Base-by-base conservation (phyloP, 2,797 vertebrate genomes). In the Sarcophilus harrisii region DNA sequence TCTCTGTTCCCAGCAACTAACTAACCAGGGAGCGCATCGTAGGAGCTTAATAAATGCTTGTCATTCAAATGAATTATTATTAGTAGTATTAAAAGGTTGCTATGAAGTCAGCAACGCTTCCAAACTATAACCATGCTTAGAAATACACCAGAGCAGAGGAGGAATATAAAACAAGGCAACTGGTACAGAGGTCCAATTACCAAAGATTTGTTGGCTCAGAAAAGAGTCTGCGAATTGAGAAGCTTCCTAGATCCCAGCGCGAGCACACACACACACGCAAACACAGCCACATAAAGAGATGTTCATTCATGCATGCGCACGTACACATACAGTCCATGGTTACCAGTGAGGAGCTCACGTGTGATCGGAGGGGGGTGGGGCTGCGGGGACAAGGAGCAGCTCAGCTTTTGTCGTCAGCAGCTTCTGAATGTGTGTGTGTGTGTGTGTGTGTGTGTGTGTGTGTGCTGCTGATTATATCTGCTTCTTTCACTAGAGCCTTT, bases 171-270 rank as follows among this genome's bases (percentile, higher is more conserved):
- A 81, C 73, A 27, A 81, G 73, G 73, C 73, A 87, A 87, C 73
- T 87, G 73, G 38, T 87, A 27, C 73, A 49, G 73, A 87, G 73
- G 73, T 87, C 73, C 73, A 87, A 87, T 87, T 87, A 87, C 73
- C 73, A 87, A 87, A 87, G 73, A 87, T 87, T 87, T 87, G 73
- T 87, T 87, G 73, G 73, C 73, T 87, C 73, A 87, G 73, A 87
- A 45, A 87, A 49, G 73, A 87, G 73, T 27, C 73, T 87, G 73
- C 73, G 24, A 49, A 87, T 87, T 87, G 73, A 87, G 73, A 87
- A 45, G 73, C 73, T 49, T 87, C 24, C 73, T 49, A 49, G 73
- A 49, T 87, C 73, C 73, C 38, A 27, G 73, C 21, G 21, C 24
- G 38, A 87, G 38, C 73, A 5, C 62, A 66, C 32, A 18, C 62